Conservation (phyloP, 2,797 vertebrate genomes). For the Myotis myotis region DNA sequence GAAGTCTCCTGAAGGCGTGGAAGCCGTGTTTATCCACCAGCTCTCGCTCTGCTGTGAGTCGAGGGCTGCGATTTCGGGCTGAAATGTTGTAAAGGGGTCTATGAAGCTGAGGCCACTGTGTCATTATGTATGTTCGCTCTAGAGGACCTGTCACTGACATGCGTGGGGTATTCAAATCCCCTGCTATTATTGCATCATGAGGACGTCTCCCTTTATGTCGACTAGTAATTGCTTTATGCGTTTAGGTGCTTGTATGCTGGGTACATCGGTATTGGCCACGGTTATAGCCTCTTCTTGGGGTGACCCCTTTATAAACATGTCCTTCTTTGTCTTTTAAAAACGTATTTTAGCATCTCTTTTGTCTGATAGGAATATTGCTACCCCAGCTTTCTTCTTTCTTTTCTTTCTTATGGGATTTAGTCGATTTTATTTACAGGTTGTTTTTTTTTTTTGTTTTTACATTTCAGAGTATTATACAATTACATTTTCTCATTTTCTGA, state of each 20-base stretch:
- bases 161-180: neutral
- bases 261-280: neutral
- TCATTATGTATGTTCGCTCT: neutral
- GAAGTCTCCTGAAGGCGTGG: neutral
- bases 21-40: rapidly evolving
- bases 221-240: neutral
- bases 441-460: slow-evolving; percentile 80
- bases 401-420: slow-evolving; percentile 82
- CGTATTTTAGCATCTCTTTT: neutral
- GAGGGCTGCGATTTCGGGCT: neutral
- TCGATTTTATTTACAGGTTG: slow-evolving; percentile 94
- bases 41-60: neutral
- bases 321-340: neutral
- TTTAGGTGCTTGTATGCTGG: neutral
- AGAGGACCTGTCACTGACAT: neutral
- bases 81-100: neutral
- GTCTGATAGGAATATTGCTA: neutral
- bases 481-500: too few species aligned
- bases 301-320: neutral
- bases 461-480: slow-evolving; percentile 83
- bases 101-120: neutral
- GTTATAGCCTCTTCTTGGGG: neutral
- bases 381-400: neutral
- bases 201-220: neutral
- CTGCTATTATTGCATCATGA: neutral